Percentiles rank a stretch among this genome's conserved stretches.
Evolutionary conservation across 2,797 vertebrate genomes (phyloP).

Genomic region (Clamator glandarius): DNA sequence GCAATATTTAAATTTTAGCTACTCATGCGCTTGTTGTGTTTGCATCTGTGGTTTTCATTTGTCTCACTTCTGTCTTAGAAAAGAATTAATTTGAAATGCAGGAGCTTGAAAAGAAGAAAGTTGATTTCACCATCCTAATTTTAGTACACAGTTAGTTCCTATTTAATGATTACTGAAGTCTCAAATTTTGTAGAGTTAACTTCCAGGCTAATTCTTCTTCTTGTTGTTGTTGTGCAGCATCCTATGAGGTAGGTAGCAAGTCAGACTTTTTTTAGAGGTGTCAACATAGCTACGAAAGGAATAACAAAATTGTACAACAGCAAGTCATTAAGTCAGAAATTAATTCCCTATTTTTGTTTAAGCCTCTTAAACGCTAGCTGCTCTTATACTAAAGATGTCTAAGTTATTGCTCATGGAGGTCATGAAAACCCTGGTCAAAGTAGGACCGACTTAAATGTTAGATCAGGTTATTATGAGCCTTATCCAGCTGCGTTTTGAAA

Average conservation of each 20-base stretch:
- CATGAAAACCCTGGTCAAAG: background rate
- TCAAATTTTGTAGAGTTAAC: background rate
- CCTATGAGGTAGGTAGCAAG: background rate
- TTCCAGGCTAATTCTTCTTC: background rate
- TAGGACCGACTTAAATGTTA: background rate
- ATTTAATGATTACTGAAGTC: background rate
- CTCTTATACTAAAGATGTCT: background rate
- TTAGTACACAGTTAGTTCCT: background rate
- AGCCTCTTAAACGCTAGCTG: background rate
- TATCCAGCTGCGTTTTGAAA: conserved; percentile 4
- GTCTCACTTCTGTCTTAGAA: background rate
- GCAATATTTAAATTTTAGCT: background rate
- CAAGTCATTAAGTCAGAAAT: background rate
- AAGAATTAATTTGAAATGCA: background rate
- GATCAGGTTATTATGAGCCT: background rate
- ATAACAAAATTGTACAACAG: background rate
- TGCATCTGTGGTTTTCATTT: background rate
- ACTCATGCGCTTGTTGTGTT: background rate
- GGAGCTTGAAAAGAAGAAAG: background rate
- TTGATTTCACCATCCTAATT: background rate
- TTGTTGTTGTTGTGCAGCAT: background rate
- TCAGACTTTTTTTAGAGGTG: background rate
- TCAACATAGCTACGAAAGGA: background rate
- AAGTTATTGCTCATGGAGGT: background rate
- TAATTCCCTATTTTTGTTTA: background rate